These are phyloP conservation scores for Listronotus oregonensis DNA, from an alignment of 1,140 invertebrate species.

Conservation along the genomic window DNA sequence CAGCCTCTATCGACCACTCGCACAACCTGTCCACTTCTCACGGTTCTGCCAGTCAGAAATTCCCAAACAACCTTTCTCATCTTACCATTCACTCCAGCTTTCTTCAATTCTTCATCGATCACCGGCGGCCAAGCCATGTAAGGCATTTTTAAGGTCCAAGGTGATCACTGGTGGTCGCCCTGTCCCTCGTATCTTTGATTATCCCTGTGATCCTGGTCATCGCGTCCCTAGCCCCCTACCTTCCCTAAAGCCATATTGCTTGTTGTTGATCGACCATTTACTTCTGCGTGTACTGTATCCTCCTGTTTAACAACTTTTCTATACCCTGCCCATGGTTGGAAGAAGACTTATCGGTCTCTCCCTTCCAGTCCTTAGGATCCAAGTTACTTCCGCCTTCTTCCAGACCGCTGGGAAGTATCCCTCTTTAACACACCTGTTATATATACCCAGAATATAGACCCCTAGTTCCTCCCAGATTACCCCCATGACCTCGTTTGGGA, in stretches of 20 bases:
- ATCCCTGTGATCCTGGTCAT: conserved; percentile 5
- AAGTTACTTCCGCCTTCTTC: conserved; percentile 11
- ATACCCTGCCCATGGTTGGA: conserved; percentile 12
- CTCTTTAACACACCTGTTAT: background rate
- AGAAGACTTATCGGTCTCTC: no score
- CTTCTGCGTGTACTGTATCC: background rate
- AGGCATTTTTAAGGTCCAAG: no score
- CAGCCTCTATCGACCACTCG: no score
- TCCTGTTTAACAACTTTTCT: conserved; percentile 14
- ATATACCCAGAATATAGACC: no score
- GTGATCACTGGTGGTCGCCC: no score
- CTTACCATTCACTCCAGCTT: background rate
- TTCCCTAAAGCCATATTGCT: conserved; percentile 35
- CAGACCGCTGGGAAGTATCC: conserved; percentile 13
- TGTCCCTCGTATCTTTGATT: background rate
- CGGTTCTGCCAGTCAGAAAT: conserved; percentile 22
- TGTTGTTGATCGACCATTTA: background rate
- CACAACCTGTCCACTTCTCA: conserved; percentile 18
- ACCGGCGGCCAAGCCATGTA: no score
- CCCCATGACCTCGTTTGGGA: conserved; percentile 13
- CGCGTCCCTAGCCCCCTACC: conserved; percentile 18
- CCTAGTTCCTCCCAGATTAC: background rate
- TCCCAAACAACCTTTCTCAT: background rate
- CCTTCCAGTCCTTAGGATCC: no score
- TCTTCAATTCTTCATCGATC: no score